phyloP scores from a whole-genome alignment of 2,113 vertebrate species.

The Ariopsis seemanni region DNA sequence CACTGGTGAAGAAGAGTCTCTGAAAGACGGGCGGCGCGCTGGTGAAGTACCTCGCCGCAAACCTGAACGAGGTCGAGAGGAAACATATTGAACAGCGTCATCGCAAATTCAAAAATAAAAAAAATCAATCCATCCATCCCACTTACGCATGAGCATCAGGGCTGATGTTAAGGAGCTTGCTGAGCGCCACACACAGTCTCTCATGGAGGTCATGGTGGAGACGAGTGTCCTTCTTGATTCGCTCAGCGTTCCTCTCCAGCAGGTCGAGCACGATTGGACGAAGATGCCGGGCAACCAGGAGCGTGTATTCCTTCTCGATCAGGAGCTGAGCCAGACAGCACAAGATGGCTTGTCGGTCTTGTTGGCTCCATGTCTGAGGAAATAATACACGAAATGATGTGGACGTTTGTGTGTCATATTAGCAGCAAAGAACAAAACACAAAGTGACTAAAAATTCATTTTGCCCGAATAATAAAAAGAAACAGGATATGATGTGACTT shows the following conservation, averaged over 20 bases:
- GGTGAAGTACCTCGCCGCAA: conserved; percentile 89
- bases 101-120: not conserved
- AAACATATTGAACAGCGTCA: too few species aligned
- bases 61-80: conserved; percentile 69
- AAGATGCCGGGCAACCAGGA: conserved; percentile 83
- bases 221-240: conserved; percentile 79
- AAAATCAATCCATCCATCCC: too few species aligned
- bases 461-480: not conserved
- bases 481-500: not conserved
- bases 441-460: not conserved
- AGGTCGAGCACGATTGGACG: conserved; percentile 89
- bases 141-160: conserved; percentile 91
- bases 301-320: conserved; percentile 88
- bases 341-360: conserved; percentile 89
- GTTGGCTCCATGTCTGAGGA: conserved; percentile 84
- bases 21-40: conserved; percentile 90
- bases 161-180: conserved; percentile 83
- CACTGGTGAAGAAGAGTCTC: conserved; percentile 91
- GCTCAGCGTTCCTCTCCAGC: conserved; percentile 86
- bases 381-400: not conserved
- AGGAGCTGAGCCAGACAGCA: conserved; percentile 80
- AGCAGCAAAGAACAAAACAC: too few species aligned
- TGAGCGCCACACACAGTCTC: conserved; percentile 92
- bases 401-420: not conserved
- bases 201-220: conserved; percentile 92